These are phyloP conservation scores for Acronicta leporina DNA, from an alignment of 2,888 invertebrate species.

Conservation along the genomic window DNA sequence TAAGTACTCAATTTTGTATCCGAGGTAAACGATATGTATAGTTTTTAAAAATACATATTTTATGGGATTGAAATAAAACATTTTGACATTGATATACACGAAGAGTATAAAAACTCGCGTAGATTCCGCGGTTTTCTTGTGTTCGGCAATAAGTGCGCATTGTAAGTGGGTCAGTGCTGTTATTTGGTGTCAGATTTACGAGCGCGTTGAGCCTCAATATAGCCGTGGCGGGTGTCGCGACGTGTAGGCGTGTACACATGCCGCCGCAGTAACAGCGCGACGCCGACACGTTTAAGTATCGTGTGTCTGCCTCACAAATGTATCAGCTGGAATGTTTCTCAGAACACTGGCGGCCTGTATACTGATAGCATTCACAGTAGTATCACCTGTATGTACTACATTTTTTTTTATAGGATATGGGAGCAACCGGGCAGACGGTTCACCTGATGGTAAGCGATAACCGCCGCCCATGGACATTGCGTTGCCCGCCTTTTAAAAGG, in stretches of 20 bases:
- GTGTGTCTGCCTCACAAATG: conserved; percentile 1
- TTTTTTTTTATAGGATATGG: too few species aligned
- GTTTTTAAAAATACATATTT: too few species aligned
- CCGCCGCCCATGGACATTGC: too few species aligned
- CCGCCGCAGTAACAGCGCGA: background rate
- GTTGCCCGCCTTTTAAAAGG: too few species aligned
- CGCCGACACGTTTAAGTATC: conserved; percentile 2
- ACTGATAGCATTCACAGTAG: conserved; percentile 1
- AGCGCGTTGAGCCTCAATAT: conserved; percentile 26
- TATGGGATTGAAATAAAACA: too few species aligned
- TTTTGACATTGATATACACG: too few species aligned
- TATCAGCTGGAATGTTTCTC: conserved; percentile 1
- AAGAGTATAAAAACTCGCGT: background rate
- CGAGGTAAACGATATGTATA: background rate
- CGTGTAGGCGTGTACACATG: background rate
- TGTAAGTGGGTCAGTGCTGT: conserved; percentile 39
- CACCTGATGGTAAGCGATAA: too few species aligned
- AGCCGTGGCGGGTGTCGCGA: conserved; percentile 19
- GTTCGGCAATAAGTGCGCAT: conserved; percentile 9
- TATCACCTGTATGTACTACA: background rate
- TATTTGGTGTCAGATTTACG: conserved; percentile 40
- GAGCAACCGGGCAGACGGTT: too few species aligned
- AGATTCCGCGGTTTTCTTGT: background rate
- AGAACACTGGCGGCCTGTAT: background rate
- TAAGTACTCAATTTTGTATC: too few species aligned